Conservation (phyloP, 2,888 invertebrate genomes). For the Leucophenga montana region DNA sequence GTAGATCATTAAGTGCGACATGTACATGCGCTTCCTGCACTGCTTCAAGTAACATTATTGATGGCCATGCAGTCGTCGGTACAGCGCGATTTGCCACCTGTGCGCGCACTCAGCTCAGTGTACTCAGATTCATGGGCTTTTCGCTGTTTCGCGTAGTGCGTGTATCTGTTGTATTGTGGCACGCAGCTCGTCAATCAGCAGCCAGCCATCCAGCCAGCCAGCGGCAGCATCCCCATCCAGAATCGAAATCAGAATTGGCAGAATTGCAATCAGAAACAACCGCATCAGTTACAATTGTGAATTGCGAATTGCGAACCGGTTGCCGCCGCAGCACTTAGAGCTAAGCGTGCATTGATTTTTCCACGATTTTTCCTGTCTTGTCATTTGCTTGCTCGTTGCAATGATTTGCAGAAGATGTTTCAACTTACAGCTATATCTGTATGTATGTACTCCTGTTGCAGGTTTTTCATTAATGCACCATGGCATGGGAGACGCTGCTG, state of each 20-base stretch:
- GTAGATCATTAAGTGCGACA: slow-evolving; percentile 61
- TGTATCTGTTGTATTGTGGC: slow-evolving; percentile 57
- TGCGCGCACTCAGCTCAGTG: background rate
- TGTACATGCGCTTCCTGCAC: slow-evolving; percentile 63
- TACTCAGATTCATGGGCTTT: too few species aligned
- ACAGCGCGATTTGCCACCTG: background rate
- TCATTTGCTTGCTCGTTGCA: slow-evolving; percentile 42
- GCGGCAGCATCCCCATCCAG: too few species aligned
- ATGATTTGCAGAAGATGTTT: slow-evolving; percentile 58
- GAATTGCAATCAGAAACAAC: background rate
- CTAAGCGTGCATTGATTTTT: slow-evolving; percentile 57
- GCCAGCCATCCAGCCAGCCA: slow-evolving; percentile 34
- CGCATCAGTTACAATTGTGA: background rate
- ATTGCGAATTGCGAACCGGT: slow-evolving; percentile 53
- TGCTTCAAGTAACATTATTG: slow-evolving; percentile 50
- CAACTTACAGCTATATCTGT: too few species aligned
- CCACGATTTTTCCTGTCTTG: slow-evolving; percentile 58
- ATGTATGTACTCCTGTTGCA: slow-evolving; percentile 52
- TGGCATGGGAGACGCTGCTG: background rate
- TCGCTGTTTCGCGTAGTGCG: background rate
- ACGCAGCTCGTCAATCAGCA: slow-evolving; percentile 66
- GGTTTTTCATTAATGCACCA: slow-evolving; percentile 67
- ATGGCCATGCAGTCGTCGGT: slow-evolving; percentile 37
- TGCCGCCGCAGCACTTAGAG: slow-evolving; percentile 11
- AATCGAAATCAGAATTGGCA: slow-evolving; percentile 3